Evolutionary conservation across 1,140 invertebrate genomes (phyloP), one percentile per base, ranked within the genome.

Genomic region (Drosophila grimshawi): DNA sequence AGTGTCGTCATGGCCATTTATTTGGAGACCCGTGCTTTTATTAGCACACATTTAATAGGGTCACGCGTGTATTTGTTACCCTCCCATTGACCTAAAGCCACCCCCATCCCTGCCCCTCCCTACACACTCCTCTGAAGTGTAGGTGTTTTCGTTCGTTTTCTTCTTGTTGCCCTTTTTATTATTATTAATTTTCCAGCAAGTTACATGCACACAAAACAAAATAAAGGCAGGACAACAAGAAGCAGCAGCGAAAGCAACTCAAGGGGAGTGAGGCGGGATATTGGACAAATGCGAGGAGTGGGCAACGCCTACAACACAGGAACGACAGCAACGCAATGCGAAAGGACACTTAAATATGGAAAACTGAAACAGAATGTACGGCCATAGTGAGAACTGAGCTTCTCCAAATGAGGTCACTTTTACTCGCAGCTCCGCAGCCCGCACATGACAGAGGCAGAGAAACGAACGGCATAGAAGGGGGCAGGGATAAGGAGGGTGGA

Each of bases 1-100:
- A 53, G 60, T 74, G 65, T 74, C 73, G 73, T 71, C 73, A 76
- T 71, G 73, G 55, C 73, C 67, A 76, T 76, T 71, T 76, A 76
- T 76, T 76, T 77, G 68, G 60, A 53, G 61, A 76, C 73, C 67
- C 61, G 35, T 56, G 85, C 83, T 89, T 89, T 89, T 89, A 89
- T 89, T 89, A 89, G 85, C 85, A 89, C 85, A 90, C 81, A 89
- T 89, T 89, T 90, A 89, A 89, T 89, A 89, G 85, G 85, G 85
- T 90, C 85, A 89, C 85, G 85, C 85, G 85, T 89, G 85, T 85
- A 73, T 73, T 73, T 73, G 69, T 61, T 71, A 39, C 39, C 66
- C 69, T 32, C 55, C 56, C 73, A 63, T 11, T 52, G 30, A 35
- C 59, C 59, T 64, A 71, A 43, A 46, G 66, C 70, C 32, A 30